A percentile compares a stretch with the other conserved stretches of the same genome.
Conservation (phyloP, 1,140 invertebrate genomes). For the Hyphantria cunea region DNA sequence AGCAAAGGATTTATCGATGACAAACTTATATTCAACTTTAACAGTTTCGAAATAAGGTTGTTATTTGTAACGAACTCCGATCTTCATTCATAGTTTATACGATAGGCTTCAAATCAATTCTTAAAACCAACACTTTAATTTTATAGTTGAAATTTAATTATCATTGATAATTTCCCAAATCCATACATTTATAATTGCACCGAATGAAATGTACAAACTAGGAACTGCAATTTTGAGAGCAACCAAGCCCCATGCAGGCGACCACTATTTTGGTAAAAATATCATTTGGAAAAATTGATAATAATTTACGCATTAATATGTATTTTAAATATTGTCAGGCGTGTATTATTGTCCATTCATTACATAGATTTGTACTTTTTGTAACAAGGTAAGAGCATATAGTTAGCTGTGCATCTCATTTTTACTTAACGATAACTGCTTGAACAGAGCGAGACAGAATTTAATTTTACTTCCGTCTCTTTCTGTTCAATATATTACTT, state of each 20-base stretch:
- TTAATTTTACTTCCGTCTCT: no score
- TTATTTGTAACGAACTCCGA: no score
- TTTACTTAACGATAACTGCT: no score
- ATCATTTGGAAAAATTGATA: neutral
- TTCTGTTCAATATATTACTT: no score
- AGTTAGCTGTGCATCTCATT: no score
- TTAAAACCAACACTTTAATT: no score
- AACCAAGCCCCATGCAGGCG: neutral
- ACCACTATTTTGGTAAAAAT: slow-evolving; percentile 6
- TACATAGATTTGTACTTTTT: neutral
- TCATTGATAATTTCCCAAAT: no score
- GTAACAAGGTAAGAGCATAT: neutral
- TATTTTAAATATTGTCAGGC: neutral
- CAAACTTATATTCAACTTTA: neutral
- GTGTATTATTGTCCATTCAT: neutral
- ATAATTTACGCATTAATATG: neutral
- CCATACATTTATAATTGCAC: no score
- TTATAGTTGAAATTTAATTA: no score
- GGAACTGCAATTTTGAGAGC: neutral
- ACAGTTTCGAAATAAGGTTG: neutral
- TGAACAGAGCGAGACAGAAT: no score
- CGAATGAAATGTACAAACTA: neutral
- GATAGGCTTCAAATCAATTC: no score
- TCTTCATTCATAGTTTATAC: no score
- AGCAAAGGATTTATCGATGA: neutral